Conservation (phyloP, 2,797 vertebrate species). For the Valencia hispanica region DNA sequence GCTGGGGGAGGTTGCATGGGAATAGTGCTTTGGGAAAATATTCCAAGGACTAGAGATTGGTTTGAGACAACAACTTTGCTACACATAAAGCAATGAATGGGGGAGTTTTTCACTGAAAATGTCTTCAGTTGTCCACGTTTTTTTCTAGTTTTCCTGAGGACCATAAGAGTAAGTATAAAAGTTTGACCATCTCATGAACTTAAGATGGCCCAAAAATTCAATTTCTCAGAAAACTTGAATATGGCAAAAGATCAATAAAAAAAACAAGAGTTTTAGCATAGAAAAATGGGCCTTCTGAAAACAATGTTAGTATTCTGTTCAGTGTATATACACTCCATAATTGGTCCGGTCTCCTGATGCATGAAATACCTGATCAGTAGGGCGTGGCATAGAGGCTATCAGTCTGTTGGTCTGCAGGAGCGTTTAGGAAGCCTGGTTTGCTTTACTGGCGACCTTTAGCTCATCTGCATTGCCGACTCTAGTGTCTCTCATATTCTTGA, state of each 20-base stretch:
- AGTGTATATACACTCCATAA: background rate
- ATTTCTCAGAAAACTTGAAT: background rate
- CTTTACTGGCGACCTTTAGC: background rate
- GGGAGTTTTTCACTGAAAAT: background rate
- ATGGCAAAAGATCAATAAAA: background rate
- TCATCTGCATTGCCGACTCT: background rate
- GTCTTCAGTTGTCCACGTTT: background rate
- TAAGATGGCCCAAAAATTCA: background rate
- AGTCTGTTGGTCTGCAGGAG: background rate
- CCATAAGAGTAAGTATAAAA: background rate
- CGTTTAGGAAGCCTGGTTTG: background rate
- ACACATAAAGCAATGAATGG: background rate
- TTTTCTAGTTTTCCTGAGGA: background rate
- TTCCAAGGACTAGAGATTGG: slow-evolving; percentile 19
- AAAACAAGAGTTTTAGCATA: background rate
- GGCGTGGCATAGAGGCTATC: background rate
- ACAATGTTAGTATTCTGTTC: too few species aligned
- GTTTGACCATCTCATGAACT: too few species aligned
- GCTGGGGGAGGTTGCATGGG: slow-evolving; percentile 48
- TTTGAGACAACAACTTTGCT: slow-evolving; percentile 22
- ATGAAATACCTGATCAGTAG: background rate
- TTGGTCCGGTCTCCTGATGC: background rate
- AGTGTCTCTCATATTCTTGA: background rate
- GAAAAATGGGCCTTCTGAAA: background rate
- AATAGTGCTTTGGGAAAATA: slow-evolving; percentile 32